Percentiles rank a stretch among this genome's conserved stretches.
Conservation (phyloP, 2,797 vertebrate species). For the Rhyacichthys aspro region DNA sequence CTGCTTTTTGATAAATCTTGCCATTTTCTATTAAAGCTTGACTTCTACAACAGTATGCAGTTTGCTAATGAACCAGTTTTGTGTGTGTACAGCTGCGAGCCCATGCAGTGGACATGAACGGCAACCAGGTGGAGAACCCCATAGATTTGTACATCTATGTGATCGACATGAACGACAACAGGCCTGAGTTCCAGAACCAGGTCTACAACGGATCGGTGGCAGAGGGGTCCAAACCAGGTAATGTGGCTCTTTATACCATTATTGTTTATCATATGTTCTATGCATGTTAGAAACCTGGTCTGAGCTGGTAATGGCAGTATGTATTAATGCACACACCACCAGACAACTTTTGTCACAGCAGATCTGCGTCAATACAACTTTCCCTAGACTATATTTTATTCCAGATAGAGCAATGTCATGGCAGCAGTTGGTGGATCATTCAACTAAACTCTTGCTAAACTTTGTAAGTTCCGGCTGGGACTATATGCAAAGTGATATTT, state of each 20-base stretch:
- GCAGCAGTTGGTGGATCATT: neutral
- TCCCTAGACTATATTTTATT: too few species aligned
- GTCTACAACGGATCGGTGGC: slow-evolving; percentile 97
- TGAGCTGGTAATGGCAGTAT: too few species aligned
- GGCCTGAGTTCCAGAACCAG: slow-evolving; percentile 94
- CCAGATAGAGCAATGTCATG: neutral
- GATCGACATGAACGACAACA: slow-evolving; percentile 99
- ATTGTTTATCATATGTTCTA: too few species aligned
- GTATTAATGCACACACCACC: too few species aligned
- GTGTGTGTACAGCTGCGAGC: slow-evolving; percentile 86
- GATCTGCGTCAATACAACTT: too few species aligned
- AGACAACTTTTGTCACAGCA: too few species aligned
- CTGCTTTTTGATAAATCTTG: too few species aligned
- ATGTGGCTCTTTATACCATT: neutral
- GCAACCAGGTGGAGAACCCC: slow-evolving; percentile 98
- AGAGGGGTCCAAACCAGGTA: slow-evolving; percentile 97
- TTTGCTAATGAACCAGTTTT: slow-evolving; percentile 14
- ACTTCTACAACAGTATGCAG: too few species aligned
- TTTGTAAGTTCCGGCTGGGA: neutral
- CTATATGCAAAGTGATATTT: neutral
- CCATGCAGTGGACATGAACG: slow-evolving; percentile 97
- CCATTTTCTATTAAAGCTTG: too few species aligned
- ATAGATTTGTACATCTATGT: slow-evolving; percentile 98
- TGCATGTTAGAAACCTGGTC: too few species aligned
- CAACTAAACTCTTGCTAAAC: neutral